phyloP scores from a whole-genome alignment of 1,140 invertebrate genomes.

The Camponotus pennsylvanicus region DNA sequence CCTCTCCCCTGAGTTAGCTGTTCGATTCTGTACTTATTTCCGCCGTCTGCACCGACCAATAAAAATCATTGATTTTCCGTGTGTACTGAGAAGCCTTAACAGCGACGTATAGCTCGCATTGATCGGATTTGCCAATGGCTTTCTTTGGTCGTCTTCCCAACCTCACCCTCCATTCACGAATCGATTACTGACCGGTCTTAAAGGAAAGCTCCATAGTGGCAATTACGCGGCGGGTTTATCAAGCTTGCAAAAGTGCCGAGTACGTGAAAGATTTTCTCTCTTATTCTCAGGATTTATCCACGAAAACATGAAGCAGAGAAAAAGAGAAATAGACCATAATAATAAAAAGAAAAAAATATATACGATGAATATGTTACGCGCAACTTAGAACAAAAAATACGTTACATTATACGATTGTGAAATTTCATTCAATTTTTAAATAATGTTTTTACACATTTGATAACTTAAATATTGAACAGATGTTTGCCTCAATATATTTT shows the following conservation, averaged over 20 bases:
- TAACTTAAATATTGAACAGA: neutral
- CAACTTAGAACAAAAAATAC: neutral
- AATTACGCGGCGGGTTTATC: constrained; percentile 69
- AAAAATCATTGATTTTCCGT: constrained; percentile 51
- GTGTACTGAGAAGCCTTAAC: constrained; percentile 40
- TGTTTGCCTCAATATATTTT: constrained; percentile 20
- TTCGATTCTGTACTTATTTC: constrained; percentile 41
- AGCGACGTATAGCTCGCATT: constrained; percentile 12
- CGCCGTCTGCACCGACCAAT: constrained; percentile 25
- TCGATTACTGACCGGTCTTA: constrained; percentile 49
- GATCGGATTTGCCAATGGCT: constrained; percentile 49
- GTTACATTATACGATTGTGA: neutral
- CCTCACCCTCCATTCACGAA: constrained; percentile 26
- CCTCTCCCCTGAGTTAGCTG: constrained; percentile 18
- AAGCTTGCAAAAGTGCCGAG: constrained; percentile 14
- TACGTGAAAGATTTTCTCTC: constrained; percentile 54
- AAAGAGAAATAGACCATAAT: neutral
- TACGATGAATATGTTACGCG: neutral
- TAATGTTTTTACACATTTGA: neutral
- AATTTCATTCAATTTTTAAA: constrained; percentile 36
- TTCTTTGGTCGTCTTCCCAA: constrained; percentile 27
- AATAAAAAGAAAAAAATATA: constrained; percentile 30
- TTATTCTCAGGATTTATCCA: constrained; percentile 10
- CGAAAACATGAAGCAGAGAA: constrained; percentile 8
- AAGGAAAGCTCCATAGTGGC: constrained; percentile 47